These are phyloP conservation scores for Psilopogon haemacephalus DNA, from an alignment of 2,113 vertebrate species.

Conservation along the genomic window DNA sequence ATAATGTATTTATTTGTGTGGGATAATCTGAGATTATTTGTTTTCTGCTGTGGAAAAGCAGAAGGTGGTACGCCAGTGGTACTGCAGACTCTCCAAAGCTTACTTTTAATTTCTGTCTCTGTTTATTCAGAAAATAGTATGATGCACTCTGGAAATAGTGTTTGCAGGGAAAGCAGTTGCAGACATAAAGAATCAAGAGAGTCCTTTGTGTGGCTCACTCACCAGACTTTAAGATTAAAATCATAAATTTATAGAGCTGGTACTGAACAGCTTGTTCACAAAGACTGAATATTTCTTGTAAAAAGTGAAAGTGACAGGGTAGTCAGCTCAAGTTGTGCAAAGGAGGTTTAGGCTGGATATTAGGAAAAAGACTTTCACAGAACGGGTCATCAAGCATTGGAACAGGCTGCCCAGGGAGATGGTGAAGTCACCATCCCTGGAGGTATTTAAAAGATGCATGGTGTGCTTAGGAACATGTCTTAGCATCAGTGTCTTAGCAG, in stretches of 20 bases:
- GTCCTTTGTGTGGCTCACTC: background rate
- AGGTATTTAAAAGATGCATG: too few relatives aligned
- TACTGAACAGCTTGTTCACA: background rate
- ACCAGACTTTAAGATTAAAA: background rate
- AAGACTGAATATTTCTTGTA: background rate
- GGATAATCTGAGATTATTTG: slow-evolving; percentile 15
- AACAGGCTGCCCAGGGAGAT: too few relatives aligned
- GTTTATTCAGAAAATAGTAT: background rate
- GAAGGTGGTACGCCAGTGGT: background rate
- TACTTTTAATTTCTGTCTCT: background rate
- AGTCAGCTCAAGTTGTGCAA: background rate
- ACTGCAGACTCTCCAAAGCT: background rate
- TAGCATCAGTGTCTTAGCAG: too few relatives aligned
- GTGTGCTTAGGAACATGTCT: too few relatives aligned
- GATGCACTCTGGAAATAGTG: background rate
- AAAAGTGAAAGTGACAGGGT: background rate
- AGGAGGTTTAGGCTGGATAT: too few relatives aligned
- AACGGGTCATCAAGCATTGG: too few relatives aligned
- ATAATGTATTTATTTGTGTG: slow-evolving; percentile 1
- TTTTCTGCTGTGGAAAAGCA: background rate
- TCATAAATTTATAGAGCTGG: background rate
- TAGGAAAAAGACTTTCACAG: too few relatives aligned
- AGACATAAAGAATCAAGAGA: background rate
- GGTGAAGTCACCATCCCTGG: too few relatives aligned
- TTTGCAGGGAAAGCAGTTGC: background rate